Base-by-base conservation (phyloP, 2,797 vertebrate genomes). In the Sebastiscus tertius region DNA sequence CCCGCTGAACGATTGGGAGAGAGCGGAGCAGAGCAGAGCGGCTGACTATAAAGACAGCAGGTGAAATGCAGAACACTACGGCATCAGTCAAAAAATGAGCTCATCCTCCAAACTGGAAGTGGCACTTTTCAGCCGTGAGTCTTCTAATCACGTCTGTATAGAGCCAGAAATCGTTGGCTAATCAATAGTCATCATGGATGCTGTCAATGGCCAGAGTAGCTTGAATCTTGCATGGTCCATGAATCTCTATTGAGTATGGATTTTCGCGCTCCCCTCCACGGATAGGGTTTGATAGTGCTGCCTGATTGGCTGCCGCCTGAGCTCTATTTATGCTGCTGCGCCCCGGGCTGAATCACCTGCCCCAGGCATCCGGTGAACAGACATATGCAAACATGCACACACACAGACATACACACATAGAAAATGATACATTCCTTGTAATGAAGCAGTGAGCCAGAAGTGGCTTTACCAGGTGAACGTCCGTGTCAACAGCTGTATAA, bases 101-200 rank as follows among this genome's bases (percentile, higher is more conserved):
- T 92, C 94, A 93, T 95, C 93, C 89, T 90, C 89, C 84, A 92
- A 94, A 95, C 83, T 93, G 91, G 89, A 94, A 94, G 93, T 93
- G 94, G 91, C 94, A 93, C 89, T 92, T 91, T 93, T 93, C 87
- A 90, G 84, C 81, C 74, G 76, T 89, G 93, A 94, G 88, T 93
- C 93, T 90, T 91, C 92, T 87, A 91, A 93, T 92, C 94, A 90
- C 75, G 80, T 88, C 75, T 85, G 86, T 90, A 87, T 88, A 75
- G 88, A 88, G 82, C 89, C 83, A 85, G 87, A 82, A 93, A 95
- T 95, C 90, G 88, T 84, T 92, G 85, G 46, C 36, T 91, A 87
- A 95, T 95, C 94, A 93, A 94, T 94, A 94, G 86, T 93, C 93
- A 94, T 95, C 93, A 92, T 93, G 93, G 86, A 91, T 91, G 86